Evolutionary conservation across 2,113 vertebrate genomes (phyloP).

Genomic region (Nesogale talazaci): DNA sequence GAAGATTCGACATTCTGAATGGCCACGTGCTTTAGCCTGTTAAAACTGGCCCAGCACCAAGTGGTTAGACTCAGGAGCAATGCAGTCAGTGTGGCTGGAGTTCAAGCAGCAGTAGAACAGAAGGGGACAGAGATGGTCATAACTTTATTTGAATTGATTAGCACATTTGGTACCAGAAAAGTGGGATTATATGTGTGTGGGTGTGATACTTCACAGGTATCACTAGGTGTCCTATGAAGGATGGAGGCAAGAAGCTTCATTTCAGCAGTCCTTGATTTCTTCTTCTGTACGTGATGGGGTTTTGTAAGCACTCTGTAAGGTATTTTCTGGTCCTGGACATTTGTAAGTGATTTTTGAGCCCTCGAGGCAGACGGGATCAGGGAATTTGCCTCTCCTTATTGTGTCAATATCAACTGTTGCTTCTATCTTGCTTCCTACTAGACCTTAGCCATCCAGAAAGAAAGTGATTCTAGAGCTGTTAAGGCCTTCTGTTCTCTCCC

Average conservation of each 20-base stretch:
- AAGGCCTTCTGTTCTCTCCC: background rate
- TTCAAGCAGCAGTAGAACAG: background rate
- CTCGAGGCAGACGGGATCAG: background rate
- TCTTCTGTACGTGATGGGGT: background rate
- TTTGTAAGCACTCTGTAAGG: background rate
- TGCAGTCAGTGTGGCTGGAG: background rate
- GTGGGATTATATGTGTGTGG: too few species aligned
- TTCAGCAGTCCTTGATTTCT: background rate
- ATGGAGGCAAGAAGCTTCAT: background rate
- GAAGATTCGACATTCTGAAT: background rate
- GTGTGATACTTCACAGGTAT: background rate
- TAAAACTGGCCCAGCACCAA: background rate
- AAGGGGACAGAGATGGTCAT: background rate
- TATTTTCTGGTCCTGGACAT: background rate
- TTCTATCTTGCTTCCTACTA: background rate
- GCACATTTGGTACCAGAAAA: background rate
- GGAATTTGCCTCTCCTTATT: background rate
- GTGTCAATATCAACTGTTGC: background rate
- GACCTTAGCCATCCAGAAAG: background rate
- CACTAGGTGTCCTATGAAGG: background rate
- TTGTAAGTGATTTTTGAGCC: constrained; percentile 8
- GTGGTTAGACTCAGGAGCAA: background rate
- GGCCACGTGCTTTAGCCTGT: background rate
- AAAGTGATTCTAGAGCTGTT: background rate
- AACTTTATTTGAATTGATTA: background rate